Base-by-base conservation (phyloP, 2,888 invertebrate species). In the Ormia ochracea region DNA sequence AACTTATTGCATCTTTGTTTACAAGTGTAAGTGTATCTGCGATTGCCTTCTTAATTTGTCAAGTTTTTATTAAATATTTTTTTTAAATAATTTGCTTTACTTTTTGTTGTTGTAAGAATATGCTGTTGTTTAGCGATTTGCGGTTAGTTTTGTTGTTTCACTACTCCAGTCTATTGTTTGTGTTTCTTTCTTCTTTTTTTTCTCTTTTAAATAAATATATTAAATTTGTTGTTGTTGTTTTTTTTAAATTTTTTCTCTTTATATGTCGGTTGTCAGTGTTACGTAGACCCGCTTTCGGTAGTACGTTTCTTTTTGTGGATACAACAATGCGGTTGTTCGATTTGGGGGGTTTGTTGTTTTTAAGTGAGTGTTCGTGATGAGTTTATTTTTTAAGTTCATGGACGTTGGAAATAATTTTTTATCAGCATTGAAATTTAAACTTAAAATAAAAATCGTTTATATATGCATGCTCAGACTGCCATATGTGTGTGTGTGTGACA, bases 381-480 rank as follows among this genome's bases (percentile, higher is more conserved):
- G 73, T 74, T 74, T 66, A 59, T 74, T 65, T 58, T 36, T 59
- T 66, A 75, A 59, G 74, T 75, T 75, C 74, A 75, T 59, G 74
- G 74, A 75, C 66, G 59, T 66, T 66, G 54, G 10, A 56, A 61
- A 68, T 68, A 68, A n/a, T 63, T 78, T 63, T 63, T 56, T 61
- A 73, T 73, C 66, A 73, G 43, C 61, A 78, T 56, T 78, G 68
- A 78, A 68, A 78, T 58, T 73, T 28, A 73, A 78, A 61, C 61
- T 61, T 36, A 77, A 59, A 50, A 41, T 61, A 61, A 59, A 43
- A 36, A 36, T 7, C 5, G n/a, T 36, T 56, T 9, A 36, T 12
- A 56, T n/a, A n/a, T n/a, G n/a, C n/a, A n/a, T n/a, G n/a, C n/a
- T n/a, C n/a, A n/a, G n/a, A n/a, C n/a, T n/a, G n/a, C n/a, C n/a